Conservation (phyloP, 2,888 invertebrate genomes). For the Cephus nigrinus region DNA sequence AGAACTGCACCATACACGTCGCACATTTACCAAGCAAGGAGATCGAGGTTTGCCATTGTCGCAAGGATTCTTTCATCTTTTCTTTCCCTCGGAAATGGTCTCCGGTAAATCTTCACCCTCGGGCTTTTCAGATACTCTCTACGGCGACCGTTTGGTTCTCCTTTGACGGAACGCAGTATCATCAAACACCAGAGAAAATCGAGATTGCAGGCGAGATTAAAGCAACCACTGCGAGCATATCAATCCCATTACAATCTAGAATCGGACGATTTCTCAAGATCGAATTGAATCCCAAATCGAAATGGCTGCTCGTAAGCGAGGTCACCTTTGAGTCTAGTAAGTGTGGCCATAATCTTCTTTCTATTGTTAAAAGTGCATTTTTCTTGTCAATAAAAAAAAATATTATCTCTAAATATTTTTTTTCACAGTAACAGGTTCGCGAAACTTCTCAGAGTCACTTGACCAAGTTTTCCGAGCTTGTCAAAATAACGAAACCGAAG, state of each 20-base stretch:
- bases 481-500: slow-evolving; percentile 31
- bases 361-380: background rate
- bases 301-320: slow-evolving; percentile 92
- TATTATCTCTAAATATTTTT: background rate
- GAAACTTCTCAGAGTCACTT: slow-evolving; percentile 33
- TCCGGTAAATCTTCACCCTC: background rate
- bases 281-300: slow-evolving; percentile 80
- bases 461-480: slow-evolving; percentile 27
- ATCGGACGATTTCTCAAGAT: slow-evolving; percentile 82
- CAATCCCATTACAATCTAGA: slow-evolving; percentile 79
- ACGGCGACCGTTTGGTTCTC: slow-evolving; percentile 83
- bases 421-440: slow-evolving; percentile 31
- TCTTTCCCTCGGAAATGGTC: background rate
- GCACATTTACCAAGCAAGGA: slow-evolving; percentile 80
- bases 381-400: background rate
- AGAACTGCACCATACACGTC: slow-evolving; percentile 55
- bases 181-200: slow-evolving; percentile 74
- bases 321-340: slow-evolving; percentile 84
- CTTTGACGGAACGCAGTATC: slow-evolving; percentile 81
- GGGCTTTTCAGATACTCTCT: slow-evolving; percentile 75
- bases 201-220: slow-evolving; percentile 70
- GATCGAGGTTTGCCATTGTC: slow-evolving; percentile 73
- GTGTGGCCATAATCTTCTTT: slow-evolving; percentile 40
- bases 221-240: slow-evolving; percentile 72
- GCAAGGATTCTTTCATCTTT: background rate